phyloP scores from a whole-genome alignment of 2,113 vertebrate genomes.

The Lepus europaeus region DNA sequence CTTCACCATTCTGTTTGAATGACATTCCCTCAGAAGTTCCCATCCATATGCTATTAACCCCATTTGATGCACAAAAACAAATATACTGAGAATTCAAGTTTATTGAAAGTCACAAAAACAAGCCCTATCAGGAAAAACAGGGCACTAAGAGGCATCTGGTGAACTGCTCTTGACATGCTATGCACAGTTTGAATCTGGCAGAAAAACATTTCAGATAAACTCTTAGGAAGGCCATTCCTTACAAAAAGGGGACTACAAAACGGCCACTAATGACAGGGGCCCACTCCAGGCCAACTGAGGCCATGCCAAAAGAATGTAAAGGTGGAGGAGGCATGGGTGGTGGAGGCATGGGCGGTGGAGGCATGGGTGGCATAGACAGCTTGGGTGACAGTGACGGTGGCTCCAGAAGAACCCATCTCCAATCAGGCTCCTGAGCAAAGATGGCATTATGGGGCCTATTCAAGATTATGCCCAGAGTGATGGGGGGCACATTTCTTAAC shows the following conservation, averaged over 20 bases:
- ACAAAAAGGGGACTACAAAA: slow-evolving; percentile 77
- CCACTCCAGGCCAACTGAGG: slow-evolving; percentile 85
- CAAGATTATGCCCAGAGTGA: slow-evolving; percentile 80
- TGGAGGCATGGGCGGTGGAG: too few relatives aligned
- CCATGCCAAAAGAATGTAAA: slow-evolving; percentile 74
- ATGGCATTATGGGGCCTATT: slow-evolving; percentile 82
- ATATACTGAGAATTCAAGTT: background rate
- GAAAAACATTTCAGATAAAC: slow-evolving; percentile 27
- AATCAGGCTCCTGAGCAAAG: slow-evolving; percentile 80
- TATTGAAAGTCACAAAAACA: background rate
- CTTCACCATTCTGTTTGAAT: background rate
- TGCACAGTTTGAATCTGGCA: slow-evolving; percentile 13
- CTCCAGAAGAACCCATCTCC: slow-evolving; percentile 78
- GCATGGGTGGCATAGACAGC: slow-evolving; percentile 37
- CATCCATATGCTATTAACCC: background rate
- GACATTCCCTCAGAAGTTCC: background rate
- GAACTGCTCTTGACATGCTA: background rate
- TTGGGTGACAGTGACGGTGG: slow-evolving; percentile 57
- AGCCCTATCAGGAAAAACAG: background rate
- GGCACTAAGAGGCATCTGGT: background rate
- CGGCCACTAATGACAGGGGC: slow-evolving; percentile 85
- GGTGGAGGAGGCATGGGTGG: slow-evolving; percentile 31
- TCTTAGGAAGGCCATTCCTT: background rate
- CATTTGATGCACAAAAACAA: background rate
- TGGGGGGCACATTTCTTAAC: slow-evolving; percentile 77